A percentile compares a stretch with the other conserved stretches of the same genome.
Evolutionary conservation across 2,113 vertebrate genomes (phyloP).

Genomic region (Pygoscelis antarcticus): DNA sequence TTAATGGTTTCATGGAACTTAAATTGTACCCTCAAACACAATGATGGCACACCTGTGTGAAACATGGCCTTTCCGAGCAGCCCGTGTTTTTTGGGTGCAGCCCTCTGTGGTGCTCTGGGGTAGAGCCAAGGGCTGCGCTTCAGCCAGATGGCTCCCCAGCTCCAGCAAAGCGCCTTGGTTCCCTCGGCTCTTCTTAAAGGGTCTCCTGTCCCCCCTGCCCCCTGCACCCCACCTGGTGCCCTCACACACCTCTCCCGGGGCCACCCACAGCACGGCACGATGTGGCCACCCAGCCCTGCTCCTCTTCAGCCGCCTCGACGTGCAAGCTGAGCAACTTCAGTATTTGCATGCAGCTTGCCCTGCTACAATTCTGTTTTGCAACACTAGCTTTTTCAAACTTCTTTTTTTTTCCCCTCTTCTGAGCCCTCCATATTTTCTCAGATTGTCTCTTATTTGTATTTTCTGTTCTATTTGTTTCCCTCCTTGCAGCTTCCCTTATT

Average conservation of each 20-base stretch:
- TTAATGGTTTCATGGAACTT: not conserved
- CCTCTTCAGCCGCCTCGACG: not conserved
- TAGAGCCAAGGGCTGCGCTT: no score
- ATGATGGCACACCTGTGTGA: accelerated
- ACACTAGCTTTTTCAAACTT: not conserved
- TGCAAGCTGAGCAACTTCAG: accelerated
- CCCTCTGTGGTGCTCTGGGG: not conserved
- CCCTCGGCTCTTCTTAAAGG: accelerated
- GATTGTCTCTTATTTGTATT: not conserved
- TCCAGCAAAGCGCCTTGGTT: not conserved
- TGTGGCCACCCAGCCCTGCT: not conserved
- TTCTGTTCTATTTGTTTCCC: not conserved
- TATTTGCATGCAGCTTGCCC: not conserved
- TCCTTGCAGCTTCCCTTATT: not conserved
- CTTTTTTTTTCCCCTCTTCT: not conserved
- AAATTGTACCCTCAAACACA: accelerated
- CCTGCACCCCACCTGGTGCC: accelerated
- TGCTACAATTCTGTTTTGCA: not conserved
- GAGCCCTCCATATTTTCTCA: not conserved
- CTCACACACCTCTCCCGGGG: not conserved
- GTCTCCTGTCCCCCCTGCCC: no score
- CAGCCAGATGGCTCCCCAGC: not conserved
- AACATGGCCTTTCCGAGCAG: accelerated
- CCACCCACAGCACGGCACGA: accelerated
- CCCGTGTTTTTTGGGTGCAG: accelerated